phyloP scores from a whole-genome alignment of 2,888 invertebrate genomes.

The Pyralis farinalis region DNA sequence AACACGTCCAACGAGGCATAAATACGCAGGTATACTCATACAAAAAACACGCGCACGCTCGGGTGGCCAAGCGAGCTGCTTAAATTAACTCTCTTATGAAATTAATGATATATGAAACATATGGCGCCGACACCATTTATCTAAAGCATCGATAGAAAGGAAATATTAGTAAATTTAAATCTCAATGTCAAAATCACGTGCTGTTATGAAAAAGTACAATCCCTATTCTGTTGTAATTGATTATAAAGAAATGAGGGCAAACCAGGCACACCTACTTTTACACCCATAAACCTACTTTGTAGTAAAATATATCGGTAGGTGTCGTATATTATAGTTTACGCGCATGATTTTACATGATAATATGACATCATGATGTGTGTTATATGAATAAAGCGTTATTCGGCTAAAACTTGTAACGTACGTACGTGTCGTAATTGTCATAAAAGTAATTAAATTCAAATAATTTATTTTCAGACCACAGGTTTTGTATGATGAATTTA shows the following conservation, averaged over 20 bases:
- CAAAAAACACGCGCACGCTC: conserved; percentile 40
- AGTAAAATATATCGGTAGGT: no score
- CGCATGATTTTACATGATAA: background rate
- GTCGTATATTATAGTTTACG: no score
- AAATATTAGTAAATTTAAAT: conserved; percentile 1
- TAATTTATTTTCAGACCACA: no score
- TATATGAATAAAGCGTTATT: no score
- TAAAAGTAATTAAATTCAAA: no score
- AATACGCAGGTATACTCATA: conserved; percentile 27
- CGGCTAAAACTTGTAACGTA: no score
- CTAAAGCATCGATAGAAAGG: background rate
- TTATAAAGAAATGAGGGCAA: conserved; percentile 31
- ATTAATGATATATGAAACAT: conserved; percentile 45
- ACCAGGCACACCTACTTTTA: conserved; percentile 27
- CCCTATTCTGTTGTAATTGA: conserved; percentile 19
- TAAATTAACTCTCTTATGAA: conserved; percentile 50
- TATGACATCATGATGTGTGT: background rate
- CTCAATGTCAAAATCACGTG: conserved; percentile 10
- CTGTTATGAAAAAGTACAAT: conserved; percentile 1
- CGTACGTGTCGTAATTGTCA: no score
- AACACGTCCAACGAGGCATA: conserved; percentile 25
- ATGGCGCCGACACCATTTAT: conserved; percentile 12
- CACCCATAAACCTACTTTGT: no score
- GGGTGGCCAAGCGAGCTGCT: conserved; percentile 48
- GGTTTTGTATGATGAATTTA: no score